Percentiles rank a stretch among this genome's conserved stretches.
Evolutionary conservation across 2,797 vertebrate genomes (phyloP).

Genomic region (Echiichthys vipera): DNA sequence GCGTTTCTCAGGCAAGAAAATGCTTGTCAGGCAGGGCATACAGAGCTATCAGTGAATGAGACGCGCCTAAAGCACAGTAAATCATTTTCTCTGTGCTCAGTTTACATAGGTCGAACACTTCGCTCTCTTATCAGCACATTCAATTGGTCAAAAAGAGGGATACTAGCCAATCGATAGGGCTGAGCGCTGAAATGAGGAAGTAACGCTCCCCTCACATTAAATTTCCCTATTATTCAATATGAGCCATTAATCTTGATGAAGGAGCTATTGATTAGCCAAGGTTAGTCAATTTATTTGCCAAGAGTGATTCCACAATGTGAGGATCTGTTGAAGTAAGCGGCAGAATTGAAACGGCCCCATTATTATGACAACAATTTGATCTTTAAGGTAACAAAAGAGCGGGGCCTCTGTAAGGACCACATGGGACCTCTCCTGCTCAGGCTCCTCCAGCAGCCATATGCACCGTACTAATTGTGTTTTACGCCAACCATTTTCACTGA

Average conservation of each 20-base stretch:
- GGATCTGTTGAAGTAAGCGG: conserved; percentile 58
- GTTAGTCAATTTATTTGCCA: conserved; percentile 69
- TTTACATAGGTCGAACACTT: conserved; percentile 74
- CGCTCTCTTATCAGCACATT: conserved; percentile 63
- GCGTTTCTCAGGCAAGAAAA: conserved; percentile 82
- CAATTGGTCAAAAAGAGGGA: conserved; percentile 57
- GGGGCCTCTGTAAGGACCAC: conserved; percentile 66
- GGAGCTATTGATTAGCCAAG: conserved; percentile 74
- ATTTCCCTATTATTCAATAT: conserved; percentile 74
- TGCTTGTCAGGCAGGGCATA: conserved; percentile 79
- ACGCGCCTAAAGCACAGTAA: conserved; percentile 72
- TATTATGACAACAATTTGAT: conserved; percentile 82
- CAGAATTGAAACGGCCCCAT: conserved; percentile 65
- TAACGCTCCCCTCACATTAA: conserved; percentile 74
- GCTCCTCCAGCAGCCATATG: conserved; percentile 82
- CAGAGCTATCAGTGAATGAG: conserved; percentile 81
- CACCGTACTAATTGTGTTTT: conserved; percentile 84
- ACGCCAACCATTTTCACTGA: conserved; percentile 81
- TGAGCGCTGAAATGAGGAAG: conserved; percentile 72
- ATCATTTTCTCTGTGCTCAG: conserved; percentile 73
- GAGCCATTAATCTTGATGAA: conserved; percentile 79
- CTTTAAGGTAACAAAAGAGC: conserved; percentile 81
- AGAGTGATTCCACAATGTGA: conserved; percentile 47
- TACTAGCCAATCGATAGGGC: conserved; percentile 68
- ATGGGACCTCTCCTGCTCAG: conserved; percentile 69